Percentiles rank a stretch among this genome's conserved stretches.
phyloP scores from a whole-genome alignment of 2,888 invertebrate genomes.

The Ormyrus rosae region DNA sequence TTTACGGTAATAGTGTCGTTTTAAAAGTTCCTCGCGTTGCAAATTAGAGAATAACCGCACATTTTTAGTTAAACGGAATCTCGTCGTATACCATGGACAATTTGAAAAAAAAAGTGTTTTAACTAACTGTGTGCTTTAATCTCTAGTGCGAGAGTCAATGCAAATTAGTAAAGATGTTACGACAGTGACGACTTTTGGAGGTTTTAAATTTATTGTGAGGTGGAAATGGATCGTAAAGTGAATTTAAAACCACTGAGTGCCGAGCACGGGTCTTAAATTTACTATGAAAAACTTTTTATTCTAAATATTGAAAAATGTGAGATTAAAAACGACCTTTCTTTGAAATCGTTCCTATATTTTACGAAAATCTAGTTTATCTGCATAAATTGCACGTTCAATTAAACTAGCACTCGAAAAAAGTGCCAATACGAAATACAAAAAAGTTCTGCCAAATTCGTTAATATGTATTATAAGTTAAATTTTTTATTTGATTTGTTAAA shows the following conservation, averaged over 20 bases:
- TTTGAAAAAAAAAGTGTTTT: slow-evolving; percentile 3
- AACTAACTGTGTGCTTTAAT: slow-evolving; percentile 47
- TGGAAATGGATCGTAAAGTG: background rate
- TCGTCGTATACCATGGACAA: background rate
- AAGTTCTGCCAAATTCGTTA: slow-evolving; percentile 42
- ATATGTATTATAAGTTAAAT: background rate
- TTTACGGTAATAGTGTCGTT: slow-evolving; percentile 39
- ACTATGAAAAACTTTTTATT: slow-evolving; percentile 28
- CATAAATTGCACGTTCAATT: slow-evolving; percentile 20
- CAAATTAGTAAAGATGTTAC: slow-evolving; percentile 25
- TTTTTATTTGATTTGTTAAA: slow-evolving; percentile 10
- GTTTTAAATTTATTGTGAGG: slow-evolving; percentile 12
- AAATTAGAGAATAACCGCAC: slow-evolving; percentile 34
- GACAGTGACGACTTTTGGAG: background rate
- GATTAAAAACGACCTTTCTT: slow-evolving; percentile 12
- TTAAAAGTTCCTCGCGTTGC: slow-evolving; percentile 50
- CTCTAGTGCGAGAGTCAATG: slow-evolving; percentile 40
- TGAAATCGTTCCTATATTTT: slow-evolving; percentile 35
- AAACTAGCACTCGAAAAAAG: slow-evolving; percentile 35
- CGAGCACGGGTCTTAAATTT: slow-evolving; percentile 4
- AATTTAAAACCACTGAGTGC: slow-evolving; percentile 11
- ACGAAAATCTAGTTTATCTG: slow-evolving; percentile 1
- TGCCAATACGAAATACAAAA: slow-evolving; percentile 50
- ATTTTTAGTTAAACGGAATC: slow-evolving; percentile 37
- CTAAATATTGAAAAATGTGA: slow-evolving; percentile 18